Percentiles rank a stretch among this genome's conserved stretches.
Conservation (phyloP, 2,888 invertebrate species). For the Acanthosepion lycidas region DNA sequence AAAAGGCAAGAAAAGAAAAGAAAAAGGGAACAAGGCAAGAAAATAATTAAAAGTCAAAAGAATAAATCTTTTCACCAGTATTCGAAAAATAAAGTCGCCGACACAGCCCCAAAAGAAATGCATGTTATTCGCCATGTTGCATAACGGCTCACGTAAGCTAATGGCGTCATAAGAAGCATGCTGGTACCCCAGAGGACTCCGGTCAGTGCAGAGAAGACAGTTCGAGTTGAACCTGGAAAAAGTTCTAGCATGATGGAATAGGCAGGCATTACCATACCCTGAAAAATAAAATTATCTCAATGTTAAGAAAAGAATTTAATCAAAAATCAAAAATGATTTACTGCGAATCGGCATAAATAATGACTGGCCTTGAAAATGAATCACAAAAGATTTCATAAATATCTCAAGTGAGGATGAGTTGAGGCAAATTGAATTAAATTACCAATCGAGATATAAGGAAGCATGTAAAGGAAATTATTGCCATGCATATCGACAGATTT, state of each 20-base stretch:
- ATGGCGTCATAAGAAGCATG: not conserved
- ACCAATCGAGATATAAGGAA: too few species aligned
- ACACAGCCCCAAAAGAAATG: too few species aligned
- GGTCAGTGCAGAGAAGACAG: not conserved
- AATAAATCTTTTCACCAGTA: not conserved
- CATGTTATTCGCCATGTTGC: not conserved
- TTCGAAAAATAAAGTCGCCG: not conserved
- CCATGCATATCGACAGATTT: too few species aligned
- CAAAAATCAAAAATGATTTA: too few species aligned
- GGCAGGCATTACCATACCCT: constrained; percentile 35
- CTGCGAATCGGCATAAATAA: too few species aligned
- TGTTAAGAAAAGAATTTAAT: not conserved
- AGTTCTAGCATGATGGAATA: constrained; percentile 6
- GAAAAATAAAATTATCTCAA: not conserved
- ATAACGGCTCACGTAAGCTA: not conserved
- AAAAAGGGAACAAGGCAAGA: too few species aligned
- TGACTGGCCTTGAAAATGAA: too few species aligned
- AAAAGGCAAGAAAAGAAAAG: too few species aligned
- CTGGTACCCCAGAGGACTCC: not conserved
- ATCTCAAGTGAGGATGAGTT: too few species aligned
- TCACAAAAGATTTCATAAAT: too few species aligned
- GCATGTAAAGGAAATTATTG: too few species aligned
- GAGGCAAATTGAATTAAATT: too few species aligned
- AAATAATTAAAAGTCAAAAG: not conserved
- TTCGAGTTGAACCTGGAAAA: not conserved